Evolutionary conservation across 2,888 invertebrate species (phyloP), one percentile per base, ranked within the genome.

Genomic region (Cheiracanthium punctorium): DNA sequence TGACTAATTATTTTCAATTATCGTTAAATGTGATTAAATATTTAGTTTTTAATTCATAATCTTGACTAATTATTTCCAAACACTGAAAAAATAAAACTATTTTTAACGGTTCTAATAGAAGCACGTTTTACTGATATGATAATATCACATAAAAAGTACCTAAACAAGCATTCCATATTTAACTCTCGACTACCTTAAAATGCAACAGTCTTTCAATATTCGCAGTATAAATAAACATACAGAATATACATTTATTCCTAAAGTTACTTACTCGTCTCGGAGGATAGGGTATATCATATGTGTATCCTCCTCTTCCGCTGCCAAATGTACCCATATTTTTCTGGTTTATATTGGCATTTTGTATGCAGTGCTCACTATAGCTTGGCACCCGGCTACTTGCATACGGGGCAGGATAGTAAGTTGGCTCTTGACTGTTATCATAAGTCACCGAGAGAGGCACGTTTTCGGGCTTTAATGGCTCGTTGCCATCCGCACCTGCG

Each of bases 331-430:
- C 84, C 76, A 84, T 80, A 64, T 82, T 80, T 73, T 76, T 75
- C 37, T 77, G 87, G 17, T 72, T 79, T n/a, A 74, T 76, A 52
- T 81, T 80, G 14, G 77, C 74, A 32, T 65, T 70, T 28, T 72
- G 79, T 28, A 75, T 70, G 72, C 84, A 74, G 10, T 88, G 82
- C 37, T 84, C 80, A 37, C 75, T 67, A 70, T 88, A 88, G 28
- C 67, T 77, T 30, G 88, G 84, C 0, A 88, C 84, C 4, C 87
- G 69, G 69, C 76, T 86, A 29, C 75, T 81, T 28, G 86, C 88
- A 74, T 88, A 88, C 2, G 88, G 88, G 8, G 82, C 76, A 12
- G 88, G 88, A 67, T 88, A 87, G 70, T 88, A 88, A 14, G 82
- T 75, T 32, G 84, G 87, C 52, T 88, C 88, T 65, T 88, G 88